Percentiles rank a stretch among this genome's conserved stretches.
Conservation (phyloP, 1,140 invertebrate species). For the Calosoma granatense region DNA sequence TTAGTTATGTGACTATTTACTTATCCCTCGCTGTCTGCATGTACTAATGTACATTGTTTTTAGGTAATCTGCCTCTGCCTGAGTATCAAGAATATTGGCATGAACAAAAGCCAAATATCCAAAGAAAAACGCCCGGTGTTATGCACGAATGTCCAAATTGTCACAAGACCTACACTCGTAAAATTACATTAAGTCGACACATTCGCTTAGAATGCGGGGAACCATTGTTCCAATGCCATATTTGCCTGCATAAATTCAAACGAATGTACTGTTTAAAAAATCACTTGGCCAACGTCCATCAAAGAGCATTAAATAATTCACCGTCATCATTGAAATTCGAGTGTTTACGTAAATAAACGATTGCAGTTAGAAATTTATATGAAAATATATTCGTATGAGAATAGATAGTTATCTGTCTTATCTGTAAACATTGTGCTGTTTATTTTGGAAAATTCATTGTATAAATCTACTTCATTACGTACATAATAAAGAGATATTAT, state of each 20-base stretch:
- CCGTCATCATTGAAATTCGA: too few species aligned
- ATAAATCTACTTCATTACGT: too few species aligned
- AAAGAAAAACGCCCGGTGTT: not conserved
- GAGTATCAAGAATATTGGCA: not conserved
- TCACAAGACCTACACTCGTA: slow-evolving; percentile 42
- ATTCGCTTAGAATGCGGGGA: slow-evolving; percentile 44
- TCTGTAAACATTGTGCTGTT: too few species aligned
- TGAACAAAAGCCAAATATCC: not conserved
- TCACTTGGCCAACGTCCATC: slow-evolving; percentile 19
- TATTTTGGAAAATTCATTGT: too few species aligned
- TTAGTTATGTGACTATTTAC: too few species aligned
- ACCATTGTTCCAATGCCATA: slow-evolving; percentile 46
- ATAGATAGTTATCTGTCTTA: too few species aligned
- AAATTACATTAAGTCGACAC: slow-evolving; percentile 44
- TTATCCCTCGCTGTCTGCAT: too few species aligned
- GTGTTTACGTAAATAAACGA: too few species aligned
- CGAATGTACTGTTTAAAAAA: slow-evolving; percentile 30
- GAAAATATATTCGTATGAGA: too few species aligned
- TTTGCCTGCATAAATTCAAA: slow-evolving; percentile 37
- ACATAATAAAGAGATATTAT: too few species aligned
- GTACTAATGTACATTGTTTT: not conserved
- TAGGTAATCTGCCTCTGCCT: not conserved
- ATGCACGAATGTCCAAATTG: slow-evolving; percentile 42
- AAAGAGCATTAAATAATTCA: not conserved
- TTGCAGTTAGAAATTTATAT: too few species aligned